Evolutionary conservation across 2,113 vertebrate species (phyloP), one percentile per base, ranked within the genome.

Genomic region (Perca schrenkii): DNA sequence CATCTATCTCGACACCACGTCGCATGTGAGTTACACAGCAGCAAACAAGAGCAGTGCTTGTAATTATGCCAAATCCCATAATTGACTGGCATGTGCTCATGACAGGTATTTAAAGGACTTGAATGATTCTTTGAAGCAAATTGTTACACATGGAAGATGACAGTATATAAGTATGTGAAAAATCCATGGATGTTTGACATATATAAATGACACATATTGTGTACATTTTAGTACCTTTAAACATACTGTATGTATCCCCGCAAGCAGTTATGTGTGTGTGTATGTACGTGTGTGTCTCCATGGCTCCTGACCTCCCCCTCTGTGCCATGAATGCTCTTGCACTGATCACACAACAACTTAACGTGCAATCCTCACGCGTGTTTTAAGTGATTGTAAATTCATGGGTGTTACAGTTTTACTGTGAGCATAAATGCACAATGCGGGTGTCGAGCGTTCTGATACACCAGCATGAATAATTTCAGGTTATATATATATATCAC

Each of bases 381-480:
- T 31, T 74, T 77, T 70, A 80, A 79, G 58, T 80, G 66, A 75
- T 80, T 83, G 40, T 77, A 74, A 80, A 88, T 79, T 84, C 79
- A 78, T 12, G 58, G 57, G 2, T 83, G 63, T 74, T 73, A 68
- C 31, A 19, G 31, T 84, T 62, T 73, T 40, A 83, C 71, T 57
- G 22, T 47, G 60, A 77, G 79, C 80, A 61, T 60, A 77, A 79
- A 67, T 3, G 36, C 65, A 64, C 77, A 79, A 77, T 66, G 70
- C 36, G 21, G 4, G n/a, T 70, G 71, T 64, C 2, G 15, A 54
- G 77, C 79, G 63, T 74, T 86, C 63, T 57, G 78, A 84, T 74
- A n/a, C 80, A 46, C 1, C 4, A 58, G 77, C 66, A 53, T 86
- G 86, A 81, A 90, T 87, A 86, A 87, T 88, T 78, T 62, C 53